Evolutionary conservation across 1,140 invertebrate genomes (phyloP).

Genomic region (Hycleus cichorii): DNA sequence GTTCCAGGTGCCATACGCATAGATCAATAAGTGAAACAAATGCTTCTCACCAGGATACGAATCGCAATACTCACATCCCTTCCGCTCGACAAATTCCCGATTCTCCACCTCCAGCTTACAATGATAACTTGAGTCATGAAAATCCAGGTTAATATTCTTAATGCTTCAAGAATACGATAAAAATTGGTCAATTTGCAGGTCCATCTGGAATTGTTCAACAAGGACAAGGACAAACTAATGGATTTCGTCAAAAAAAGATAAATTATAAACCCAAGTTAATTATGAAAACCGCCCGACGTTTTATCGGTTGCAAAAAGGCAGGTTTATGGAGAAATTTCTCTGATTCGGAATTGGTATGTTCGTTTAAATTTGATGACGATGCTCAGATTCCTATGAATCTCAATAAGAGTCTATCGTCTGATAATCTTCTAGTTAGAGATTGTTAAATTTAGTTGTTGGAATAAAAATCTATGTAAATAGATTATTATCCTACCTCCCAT

Average conservation of each 20-base stretch:
- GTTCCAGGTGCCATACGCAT: neutral
- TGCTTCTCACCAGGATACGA: neutral
- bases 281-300: constrained; percentile 1
- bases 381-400: too few relatives aligned
- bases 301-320: constrained; percentile 8
- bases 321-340: constrained; percentile 14
- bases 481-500: too few relatives aligned
- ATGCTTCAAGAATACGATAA: neutral
- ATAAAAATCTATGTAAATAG: too few relatives aligned
- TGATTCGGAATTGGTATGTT: constrained; percentile 7
- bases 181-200: neutral
- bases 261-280: constrained; percentile 7
- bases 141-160: neutral
- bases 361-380: too few relatives aligned
- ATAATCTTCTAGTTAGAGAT: too few relatives aligned
- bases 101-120: constrained; percentile 26
- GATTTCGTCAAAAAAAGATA: neutral
- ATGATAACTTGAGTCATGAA: neutral
- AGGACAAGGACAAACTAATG: neutral
- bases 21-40: neutral
- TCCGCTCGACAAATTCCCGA: constrained; percentile 14
- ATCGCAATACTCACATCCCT: constrained; percentile 8
- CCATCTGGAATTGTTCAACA: constrained; percentile 2
- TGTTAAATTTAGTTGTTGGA: too few relatives aligned
- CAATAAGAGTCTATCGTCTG: too few relatives aligned